Conservation (phyloP, 2,888 invertebrate species). For the Tethea ocularis region DNA sequence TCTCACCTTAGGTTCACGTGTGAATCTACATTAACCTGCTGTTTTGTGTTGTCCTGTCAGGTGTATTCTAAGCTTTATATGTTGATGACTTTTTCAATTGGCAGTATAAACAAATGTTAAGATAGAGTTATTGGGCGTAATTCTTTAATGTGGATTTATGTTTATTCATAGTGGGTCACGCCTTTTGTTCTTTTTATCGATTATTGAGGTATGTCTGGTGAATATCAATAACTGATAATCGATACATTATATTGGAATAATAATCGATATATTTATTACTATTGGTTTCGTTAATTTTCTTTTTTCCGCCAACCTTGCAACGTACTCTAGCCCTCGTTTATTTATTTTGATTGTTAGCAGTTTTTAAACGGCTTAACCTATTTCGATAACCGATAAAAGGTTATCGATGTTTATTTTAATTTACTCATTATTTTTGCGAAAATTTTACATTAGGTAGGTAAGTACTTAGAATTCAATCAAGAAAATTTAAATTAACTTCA, state of each 20-base stretch:
- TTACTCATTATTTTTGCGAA: background rate
- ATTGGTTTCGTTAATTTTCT: background rate
- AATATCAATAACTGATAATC: background rate
- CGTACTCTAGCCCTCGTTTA: background rate
- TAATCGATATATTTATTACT: background rate
- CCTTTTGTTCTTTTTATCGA: constrained; percentile 61
- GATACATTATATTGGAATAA: background rate
- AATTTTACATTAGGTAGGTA: background rate
- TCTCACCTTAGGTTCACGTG: constrained; percentile 82
- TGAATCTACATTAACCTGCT: constrained; percentile 80
- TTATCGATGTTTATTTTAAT: background rate
- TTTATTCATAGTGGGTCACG: constrained; percentile 65
- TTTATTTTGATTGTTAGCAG: background rate
- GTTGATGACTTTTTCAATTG: constrained; percentile 69
- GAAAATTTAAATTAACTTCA: no score
- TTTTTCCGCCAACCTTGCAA: background rate
- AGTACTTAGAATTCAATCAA: no score
- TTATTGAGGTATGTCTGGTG: constrained; percentile 8
- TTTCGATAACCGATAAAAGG: background rate
- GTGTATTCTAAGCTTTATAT: constrained; percentile 55
- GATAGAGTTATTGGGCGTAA: constrained; percentile 73
- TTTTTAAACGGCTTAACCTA: background rate
- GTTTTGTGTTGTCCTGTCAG: constrained; percentile 66
- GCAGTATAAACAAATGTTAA: constrained; percentile 57
- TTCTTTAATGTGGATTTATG: constrained; percentile 73